Evolutionary conservation across 2,113 vertebrate genomes (phyloP).

Genomic region (Trogon surrucura): DNA sequence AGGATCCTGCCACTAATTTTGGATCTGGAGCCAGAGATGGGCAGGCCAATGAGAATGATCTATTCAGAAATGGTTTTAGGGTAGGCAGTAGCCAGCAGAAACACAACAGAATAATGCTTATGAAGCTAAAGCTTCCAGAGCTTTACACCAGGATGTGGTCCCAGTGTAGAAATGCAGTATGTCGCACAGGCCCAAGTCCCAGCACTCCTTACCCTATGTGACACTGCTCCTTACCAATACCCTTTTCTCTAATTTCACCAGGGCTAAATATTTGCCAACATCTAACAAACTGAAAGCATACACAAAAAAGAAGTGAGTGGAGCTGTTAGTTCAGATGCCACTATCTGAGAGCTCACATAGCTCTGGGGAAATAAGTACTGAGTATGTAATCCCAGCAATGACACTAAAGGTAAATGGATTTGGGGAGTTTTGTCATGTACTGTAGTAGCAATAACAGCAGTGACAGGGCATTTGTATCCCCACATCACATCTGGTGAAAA

Average conservation of each 20-base stretch:
- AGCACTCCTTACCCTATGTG: background rate
- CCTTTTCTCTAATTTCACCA: background rate
- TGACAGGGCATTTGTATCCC: slow-evolving; percentile 42
- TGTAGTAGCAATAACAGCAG: slow-evolving; percentile 65
- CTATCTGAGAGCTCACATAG: slow-evolving; percentile 57
- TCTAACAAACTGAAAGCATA: slow-evolving; percentile 55
- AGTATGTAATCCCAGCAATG: slow-evolving; percentile 63
- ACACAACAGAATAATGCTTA: accelerated
- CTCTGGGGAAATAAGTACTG: slow-evolving; percentile 73
- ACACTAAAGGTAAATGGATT: slow-evolving; percentile 72
- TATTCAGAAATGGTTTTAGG: background rate
- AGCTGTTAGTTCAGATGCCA: slow-evolving; percentile 48
- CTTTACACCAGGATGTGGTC: background rate
- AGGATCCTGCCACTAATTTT: background rate
- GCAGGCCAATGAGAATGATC: background rate
- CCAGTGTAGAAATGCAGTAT: background rate
- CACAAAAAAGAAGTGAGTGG: slow-evolving; percentile 40
- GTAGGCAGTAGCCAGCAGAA: background rate
- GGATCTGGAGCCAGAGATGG: background rate
- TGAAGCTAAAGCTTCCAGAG: background rate
- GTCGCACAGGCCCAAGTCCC: accelerated
- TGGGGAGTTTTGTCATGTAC: slow-evolving; percentile 66
- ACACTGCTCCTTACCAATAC: background rate
- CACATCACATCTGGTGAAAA: slow-evolving; percentile 53
- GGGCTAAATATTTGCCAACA: slow-evolving; percentile 48